These are phyloP conservation scores for Clarias batrachus DNA, from an alignment of 2,113 vertebrate genomes.

Conservation along the genomic window DNA sequence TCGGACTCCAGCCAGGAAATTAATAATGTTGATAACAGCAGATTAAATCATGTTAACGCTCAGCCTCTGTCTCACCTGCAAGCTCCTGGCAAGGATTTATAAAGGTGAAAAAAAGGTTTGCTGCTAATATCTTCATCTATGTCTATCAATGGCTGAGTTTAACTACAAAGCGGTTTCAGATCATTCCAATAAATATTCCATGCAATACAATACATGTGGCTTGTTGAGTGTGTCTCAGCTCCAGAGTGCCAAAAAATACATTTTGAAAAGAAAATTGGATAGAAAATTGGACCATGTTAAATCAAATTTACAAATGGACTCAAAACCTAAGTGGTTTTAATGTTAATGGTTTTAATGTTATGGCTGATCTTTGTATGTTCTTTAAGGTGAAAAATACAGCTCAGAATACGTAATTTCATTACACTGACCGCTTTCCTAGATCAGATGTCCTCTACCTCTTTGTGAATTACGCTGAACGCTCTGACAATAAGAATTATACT, in stretches of 20 bases:
- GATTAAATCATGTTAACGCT: conserved; percentile 56
- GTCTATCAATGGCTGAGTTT: conserved; percentile 20
- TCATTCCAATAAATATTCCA: conserved; percentile 13
- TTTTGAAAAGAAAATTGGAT: background rate
- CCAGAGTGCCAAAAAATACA: background rate
- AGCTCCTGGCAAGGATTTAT: conserved; percentile 43
- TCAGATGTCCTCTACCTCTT: conserved; percentile 16
- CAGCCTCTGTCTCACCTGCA: conserved; percentile 50
- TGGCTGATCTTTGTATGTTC: background rate
- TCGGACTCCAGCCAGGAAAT: conserved; percentile 39
- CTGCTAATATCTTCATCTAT: background rate
- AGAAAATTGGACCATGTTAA: background rate
- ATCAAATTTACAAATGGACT: background rate
- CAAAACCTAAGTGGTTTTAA: no score
- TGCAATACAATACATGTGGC: background rate
- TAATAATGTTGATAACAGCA: conserved; percentile 56
- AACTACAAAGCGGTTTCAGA: conserved; percentile 23
- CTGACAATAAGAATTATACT: conserved; percentile 12
- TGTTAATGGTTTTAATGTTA: no score
- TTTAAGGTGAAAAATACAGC: background rate
- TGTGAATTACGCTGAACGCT: conserved; percentile 24
- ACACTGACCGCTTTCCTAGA: background rate
- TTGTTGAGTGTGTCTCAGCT: background rate
- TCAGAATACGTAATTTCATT: background rate
- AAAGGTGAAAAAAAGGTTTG: background rate